Evolutionary conservation across 2,888 invertebrate species (phyloP).

Genomic region (Plemyria rubiginata): DNA sequence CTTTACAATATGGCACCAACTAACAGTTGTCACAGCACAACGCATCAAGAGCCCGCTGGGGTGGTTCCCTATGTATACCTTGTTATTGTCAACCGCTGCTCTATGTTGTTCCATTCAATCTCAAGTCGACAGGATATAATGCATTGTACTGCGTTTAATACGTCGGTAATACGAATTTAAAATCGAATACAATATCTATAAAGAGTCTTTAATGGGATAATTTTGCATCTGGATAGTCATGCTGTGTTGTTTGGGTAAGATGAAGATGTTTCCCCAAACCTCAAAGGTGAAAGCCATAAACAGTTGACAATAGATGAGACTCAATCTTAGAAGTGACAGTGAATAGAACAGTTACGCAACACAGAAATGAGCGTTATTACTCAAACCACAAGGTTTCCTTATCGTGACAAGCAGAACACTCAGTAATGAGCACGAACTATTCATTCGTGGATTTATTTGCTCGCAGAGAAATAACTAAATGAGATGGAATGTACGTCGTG

Average conservation of each 20-base stretch:
- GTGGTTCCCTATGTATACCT: constrained; percentile 29
- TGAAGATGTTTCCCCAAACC: constrained; percentile 26
- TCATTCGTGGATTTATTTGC: constrained; percentile 67
- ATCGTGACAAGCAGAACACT: constrained; percentile 54
- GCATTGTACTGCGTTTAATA: constrained; percentile 33
- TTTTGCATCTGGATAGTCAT: constrained; percentile 34
- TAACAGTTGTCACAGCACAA: constrained; percentile 61
- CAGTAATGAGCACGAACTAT: constrained; percentile 52
- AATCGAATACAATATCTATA: constrained; percentile 20
- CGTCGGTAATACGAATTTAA: constrained; percentile 27
- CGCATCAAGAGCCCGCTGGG: constrained; percentile 32
- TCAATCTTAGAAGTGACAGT: constrained; percentile 25
- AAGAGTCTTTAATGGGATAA: constrained; percentile 18
- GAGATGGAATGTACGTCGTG: constrained; percentile 78
- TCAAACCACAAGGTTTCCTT: constrained; percentile 41
- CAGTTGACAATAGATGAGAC: constrained; percentile 22
- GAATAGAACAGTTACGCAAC: constrained; percentile 30
- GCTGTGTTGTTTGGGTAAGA: constrained; percentile 33
- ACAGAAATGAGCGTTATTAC: constrained; percentile 37
- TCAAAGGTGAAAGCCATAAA: constrained; percentile 16
- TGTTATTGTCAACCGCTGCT: constrained; percentile 33
- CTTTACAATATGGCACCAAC: constrained; percentile 36
- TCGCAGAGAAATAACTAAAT: constrained; percentile 58
- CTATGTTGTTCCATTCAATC: constrained; percentile 31
- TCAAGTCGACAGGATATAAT: constrained; percentile 23